Base-by-base conservation (phyloP, 2,797 vertebrate species). In the Acrocephalus scirpaceus region DNA sequence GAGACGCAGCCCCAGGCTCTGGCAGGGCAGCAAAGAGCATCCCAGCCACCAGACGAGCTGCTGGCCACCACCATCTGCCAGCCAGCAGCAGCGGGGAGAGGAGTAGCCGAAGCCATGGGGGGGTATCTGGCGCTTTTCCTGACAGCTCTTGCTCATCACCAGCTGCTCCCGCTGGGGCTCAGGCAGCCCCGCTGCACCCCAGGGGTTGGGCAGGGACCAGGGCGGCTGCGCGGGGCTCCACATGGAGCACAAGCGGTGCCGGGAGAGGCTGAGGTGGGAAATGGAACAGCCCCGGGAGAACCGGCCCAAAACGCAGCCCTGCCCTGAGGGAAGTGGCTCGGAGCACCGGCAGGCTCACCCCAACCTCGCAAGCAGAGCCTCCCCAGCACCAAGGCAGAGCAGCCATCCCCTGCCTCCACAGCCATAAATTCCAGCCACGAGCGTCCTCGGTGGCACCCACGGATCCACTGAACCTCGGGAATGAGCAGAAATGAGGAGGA, bases 61-160 rank as follows among this genome's bases (percentile, higher is more conserved):
- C 85, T 73, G 95, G 86, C 90, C 58, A 2, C 4, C 5, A 42
- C 97, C 97, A 96, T 96, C 96, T 96, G 96, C 90, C 71, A 79
- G 51, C 40, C 82, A 61, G 88, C 77, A 83, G 86, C 78, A 53
- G 47, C 3, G 0, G 54, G 44, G 62, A 90, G 90, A 94, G 70
- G 75, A 94, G 73, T 88, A 92, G 80, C 74, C 16, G 0, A 72
- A 69, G 44, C 45, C 50, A 45, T 0, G 16, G 74, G 7, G 7
- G 51, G 18, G 18, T 8, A 85, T 19, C 36, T 72, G 88, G 44
- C n/a, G 38, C 75, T 62, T 74, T 58, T 93, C 88, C 86, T 83
- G 78, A 9, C 50, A 56, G 78, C 25, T 58, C 82, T 58, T 47
- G 74, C 82, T 93, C 66, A 44, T 50, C 23, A 1, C 45, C 84